Evolutionary conservation across 2,113 vertebrate species (phyloP).

Genomic region (Dermatemys mawii): DNA sequence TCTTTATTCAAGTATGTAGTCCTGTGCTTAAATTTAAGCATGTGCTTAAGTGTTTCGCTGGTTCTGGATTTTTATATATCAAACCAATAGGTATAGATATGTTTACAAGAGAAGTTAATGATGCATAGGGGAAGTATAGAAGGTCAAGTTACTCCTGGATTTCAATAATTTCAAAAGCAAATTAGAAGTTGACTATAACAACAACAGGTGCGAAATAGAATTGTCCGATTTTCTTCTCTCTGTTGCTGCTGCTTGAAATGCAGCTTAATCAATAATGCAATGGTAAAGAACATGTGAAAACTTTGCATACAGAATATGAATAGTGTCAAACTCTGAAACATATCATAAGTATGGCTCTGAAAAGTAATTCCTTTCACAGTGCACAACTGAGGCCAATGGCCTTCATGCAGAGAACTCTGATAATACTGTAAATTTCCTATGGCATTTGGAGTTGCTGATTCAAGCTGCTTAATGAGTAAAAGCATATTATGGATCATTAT

Average conservation of each 20-base stretch:
- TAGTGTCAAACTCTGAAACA: neutral
- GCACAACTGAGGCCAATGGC: neutral
- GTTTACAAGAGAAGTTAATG: constrained; percentile 12
- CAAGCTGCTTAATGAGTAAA: neutral
- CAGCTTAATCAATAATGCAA: neutral
- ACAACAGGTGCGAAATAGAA: neutral
- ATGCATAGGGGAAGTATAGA: neutral
- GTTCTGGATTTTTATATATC: constrained; percentile 14
- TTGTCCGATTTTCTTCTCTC: neutral
- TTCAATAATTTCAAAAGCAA: neutral
- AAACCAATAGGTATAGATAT: constrained; percentile 11
- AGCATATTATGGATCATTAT: neutral
- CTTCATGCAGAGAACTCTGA: neutral
- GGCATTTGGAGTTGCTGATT: neutral
- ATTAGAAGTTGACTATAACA: neutral
- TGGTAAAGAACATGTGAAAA: neutral
- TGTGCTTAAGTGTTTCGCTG: neutral
- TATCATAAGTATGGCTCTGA: neutral
- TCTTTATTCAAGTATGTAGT: constrained; percentile 26
- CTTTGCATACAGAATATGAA: neutral
- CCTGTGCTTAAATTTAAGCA: constrained; percentile 44
- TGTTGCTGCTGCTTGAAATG: neutral
- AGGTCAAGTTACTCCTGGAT: neutral
- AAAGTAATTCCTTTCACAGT: neutral
- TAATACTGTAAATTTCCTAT: neutral